A percentile compares a stretch with the other conserved stretches of the same genome.
phyloP scores from a whole-genome alignment of 2,888 invertebrate species.

The Patella caerulea region DNA sequence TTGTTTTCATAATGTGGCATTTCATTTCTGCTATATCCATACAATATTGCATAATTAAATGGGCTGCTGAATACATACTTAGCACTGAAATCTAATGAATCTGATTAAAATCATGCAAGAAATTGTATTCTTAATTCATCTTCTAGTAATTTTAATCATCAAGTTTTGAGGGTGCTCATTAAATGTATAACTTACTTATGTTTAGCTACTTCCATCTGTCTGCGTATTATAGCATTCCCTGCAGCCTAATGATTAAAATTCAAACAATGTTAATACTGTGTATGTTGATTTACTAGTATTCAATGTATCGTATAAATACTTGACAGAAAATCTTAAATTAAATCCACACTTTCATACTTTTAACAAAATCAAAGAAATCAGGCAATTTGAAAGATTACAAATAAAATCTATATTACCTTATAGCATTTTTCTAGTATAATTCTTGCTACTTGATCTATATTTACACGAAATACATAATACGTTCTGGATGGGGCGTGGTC shows the following conservation, averaged over 20 bases:
- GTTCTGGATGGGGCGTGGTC: slow-evolving; percentile 86
- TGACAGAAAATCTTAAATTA: too few species aligned
- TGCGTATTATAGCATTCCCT: slow-evolving; percentile 78
- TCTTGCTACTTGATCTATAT: slow-evolving; percentile 79
- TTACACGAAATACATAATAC: slow-evolving; percentile 83
- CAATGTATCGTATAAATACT: too few species aligned
- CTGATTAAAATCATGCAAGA: too few species aligned
- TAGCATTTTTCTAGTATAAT: slow-evolving; percentile 82
- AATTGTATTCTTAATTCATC: too few species aligned
- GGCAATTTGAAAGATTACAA: too few species aligned
- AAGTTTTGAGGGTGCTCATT: too few species aligned
- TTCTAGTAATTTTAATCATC: too few species aligned
- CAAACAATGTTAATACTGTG: not conserved
- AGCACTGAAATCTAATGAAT: too few species aligned
- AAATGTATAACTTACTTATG: slow-evolving; percentile 72
- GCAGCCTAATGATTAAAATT: slow-evolving; percentile 69
- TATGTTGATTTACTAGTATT: too few species aligned
- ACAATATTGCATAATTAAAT: not conserved
- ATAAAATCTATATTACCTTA: slow-evolving; percentile 72
- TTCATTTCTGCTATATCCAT: not conserved
- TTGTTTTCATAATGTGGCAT: not conserved
- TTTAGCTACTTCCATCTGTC: slow-evolving; percentile 78
- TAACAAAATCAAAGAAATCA: too few species aligned
- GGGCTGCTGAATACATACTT: too few species aligned
- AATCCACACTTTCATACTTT: too few species aligned